Evolutionary conservation across 2,113 vertebrate genomes (phyloP).

Genomic region (Tenebrosternarchus preto): DNA sequence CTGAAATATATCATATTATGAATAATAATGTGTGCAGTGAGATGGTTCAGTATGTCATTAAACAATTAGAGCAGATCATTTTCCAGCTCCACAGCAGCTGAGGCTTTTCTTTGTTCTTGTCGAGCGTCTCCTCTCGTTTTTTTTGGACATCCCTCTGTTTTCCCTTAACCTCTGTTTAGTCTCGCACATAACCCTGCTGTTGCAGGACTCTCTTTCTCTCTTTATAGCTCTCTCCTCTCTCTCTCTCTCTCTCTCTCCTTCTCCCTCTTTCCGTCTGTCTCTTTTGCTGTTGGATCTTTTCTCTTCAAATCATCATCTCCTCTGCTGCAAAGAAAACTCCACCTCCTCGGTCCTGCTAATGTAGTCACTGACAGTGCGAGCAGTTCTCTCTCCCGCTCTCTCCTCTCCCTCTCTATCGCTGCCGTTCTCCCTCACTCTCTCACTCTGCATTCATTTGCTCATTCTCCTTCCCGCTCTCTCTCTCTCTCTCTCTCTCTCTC

Average conservation of each 20-base stretch:
- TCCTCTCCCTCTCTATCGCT: slow-evolving; percentile 49
- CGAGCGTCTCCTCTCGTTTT: slow-evolving; percentile 32
- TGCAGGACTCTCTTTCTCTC: slow-evolving; percentile 14
- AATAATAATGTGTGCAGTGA: neutral
- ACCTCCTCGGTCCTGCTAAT: slow-evolving; percentile 75
- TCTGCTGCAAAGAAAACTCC: slow-evolving; percentile 76
- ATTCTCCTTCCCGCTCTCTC: slow-evolving; percentile 28
- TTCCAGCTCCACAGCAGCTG: neutral
- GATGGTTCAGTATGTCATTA: slow-evolving; percentile 27
- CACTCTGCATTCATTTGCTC: slow-evolving; percentile 20
- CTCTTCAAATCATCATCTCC: slow-evolving; percentile 66
- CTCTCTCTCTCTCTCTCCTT: slow-evolving; percentile 29
- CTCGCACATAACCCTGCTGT: slow-evolving; percentile 21
- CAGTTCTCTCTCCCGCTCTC: slow-evolving; percentile 47
- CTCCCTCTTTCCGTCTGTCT: slow-evolving; percentile 41
- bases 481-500: slow-evolving; percentile 15
- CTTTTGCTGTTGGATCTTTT: slow-evolving; percentile 53
- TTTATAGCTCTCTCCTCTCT: slow-evolving; percentile 14
- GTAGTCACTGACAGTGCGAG: slow-evolving; percentile 70
- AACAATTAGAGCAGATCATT: slow-evolving; percentile 6
- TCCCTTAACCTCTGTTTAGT: slow-evolving; percentile 24
- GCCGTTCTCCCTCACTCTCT: slow-evolving; percentile 8
- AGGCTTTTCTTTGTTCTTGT: slow-evolving; percentile 27
- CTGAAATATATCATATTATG: slow-evolving; percentile 2
- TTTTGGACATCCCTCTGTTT: slow-evolving; percentile 1